phyloP scores from a whole-genome alignment of 2,888 invertebrate genomes.

The Drosophila bunnanda region DNA sequence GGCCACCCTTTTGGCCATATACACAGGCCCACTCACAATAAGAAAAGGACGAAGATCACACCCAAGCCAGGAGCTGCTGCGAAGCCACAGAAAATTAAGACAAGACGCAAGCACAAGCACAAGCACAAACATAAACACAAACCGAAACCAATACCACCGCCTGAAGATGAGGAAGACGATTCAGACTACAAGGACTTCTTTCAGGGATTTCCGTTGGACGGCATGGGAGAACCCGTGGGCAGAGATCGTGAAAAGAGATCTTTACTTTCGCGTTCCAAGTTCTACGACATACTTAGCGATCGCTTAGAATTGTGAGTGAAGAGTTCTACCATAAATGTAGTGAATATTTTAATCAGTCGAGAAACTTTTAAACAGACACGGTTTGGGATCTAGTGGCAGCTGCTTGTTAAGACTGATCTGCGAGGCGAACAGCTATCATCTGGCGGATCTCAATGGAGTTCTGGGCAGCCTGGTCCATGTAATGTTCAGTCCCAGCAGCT shows the following conservation, averaged over 20 bases:
- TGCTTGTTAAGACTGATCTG: conserved; percentile 89
- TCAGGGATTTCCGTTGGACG: conserved; percentile 48
- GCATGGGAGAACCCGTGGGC: conserved; percentile 20
- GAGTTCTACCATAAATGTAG: not conserved
- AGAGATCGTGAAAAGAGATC: conserved; percentile 45
- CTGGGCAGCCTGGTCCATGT: conserved; percentile 88
- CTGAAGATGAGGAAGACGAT: conserved; percentile 4
- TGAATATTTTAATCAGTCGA: not conserved
- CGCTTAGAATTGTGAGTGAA: conserved; percentile 65
- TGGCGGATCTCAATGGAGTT: conserved; percentile 86
- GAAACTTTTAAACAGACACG: conserved; percentile 52
- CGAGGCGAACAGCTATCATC: conserved; percentile 86
- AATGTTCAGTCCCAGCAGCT: conserved; percentile 83
- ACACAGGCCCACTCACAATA: conserved; percentile 24
- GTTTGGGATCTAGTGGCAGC: conserved; percentile 84
- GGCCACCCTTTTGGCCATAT: conserved; percentile 11
- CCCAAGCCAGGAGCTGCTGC: conserved; percentile 10
- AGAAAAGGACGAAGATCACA: conserved; percentile 37
- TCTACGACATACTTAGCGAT: conserved; percentile 68
- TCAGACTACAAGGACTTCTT: conserved; percentile 64
- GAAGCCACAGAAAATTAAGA: conserved; percentile 44
- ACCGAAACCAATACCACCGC: conserved; percentile 24
- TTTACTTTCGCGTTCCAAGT: conserved; percentile 63
- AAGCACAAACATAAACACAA: conserved; percentile 50
- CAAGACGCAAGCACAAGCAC: conserved; percentile 38